Evolutionary conservation across 2,888 invertebrate genomes (phyloP), one percentile per base, ranked within the genome.

Genomic region (Labia minor): DNA sequence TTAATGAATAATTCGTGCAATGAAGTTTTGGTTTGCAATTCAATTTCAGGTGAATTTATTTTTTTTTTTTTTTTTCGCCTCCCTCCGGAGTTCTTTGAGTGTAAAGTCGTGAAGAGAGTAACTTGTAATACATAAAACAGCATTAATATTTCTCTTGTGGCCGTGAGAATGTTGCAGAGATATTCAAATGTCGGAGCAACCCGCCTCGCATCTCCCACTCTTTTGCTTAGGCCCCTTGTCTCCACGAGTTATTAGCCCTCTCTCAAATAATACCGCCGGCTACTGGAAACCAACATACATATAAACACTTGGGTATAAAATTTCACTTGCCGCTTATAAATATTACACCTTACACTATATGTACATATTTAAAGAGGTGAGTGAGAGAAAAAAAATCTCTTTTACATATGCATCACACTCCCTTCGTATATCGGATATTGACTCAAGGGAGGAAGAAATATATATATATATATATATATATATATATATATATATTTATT

Each of bases 101-200:
- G 49, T 49, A 49, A 49, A 49, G 49, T 49, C 49, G 49, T 49
- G 49, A 49, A 49, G 49, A 49, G 49, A 49, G 49, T 49, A 49
- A 49, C 49, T 49, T 49, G 49, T 49, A 49, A 49, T 49, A 49
- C 49, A 49, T 49, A 49, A 49, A 49, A 14, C 49, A 49, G 49
- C 49, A 49, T 49, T 49, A 49, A 49, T 49, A 49, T 49, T 49
- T 49, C 49, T 49, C 49, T 49, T 14, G 4, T 49, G 49, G 49
- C 49, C 49, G 49, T 49, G 49, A 49, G 49, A 49, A 49, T 49
- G 49, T 49, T 49, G 14, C 49, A 8, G 49, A 4, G 49, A 49
- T 49, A 49, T 49, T 49, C 49, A 49, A 49, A 49, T 49, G 49
- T 49, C 49, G n/a, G n/a, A n/a, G n/a, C n/a, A n/a, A n/a, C 14